phyloP scores from a whole-genome alignment of 1,140 invertebrate species.

The Zaprionus capensis region DNA sequence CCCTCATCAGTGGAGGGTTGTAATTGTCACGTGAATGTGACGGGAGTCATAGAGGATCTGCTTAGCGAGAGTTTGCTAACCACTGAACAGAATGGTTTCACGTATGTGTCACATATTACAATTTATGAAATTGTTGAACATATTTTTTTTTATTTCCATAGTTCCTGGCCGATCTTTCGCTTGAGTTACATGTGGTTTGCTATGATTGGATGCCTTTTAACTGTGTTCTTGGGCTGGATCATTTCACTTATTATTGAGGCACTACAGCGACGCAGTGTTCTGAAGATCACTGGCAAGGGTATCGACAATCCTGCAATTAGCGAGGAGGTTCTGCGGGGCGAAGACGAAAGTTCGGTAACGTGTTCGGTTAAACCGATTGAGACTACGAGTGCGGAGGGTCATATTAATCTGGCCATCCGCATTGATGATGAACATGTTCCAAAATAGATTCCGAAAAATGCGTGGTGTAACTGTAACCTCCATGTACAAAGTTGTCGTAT shows the following conservation, averaged over 20 bases:
- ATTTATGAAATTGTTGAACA: background rate
- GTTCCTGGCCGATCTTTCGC: constrained; percentile 86
- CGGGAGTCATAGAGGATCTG: constrained; percentile 49
- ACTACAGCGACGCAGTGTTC: constrained; percentile 68
- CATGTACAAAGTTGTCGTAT: constrained; percentile 66
- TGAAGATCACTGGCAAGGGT: constrained; percentile 84
- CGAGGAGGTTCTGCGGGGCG: constrained; percentile 60
- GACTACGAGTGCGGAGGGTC: constrained; percentile 44
- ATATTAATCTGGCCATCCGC: constrained; percentile 74
- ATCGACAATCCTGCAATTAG: constrained; percentile 79
- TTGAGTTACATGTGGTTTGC: constrained; percentile 89
- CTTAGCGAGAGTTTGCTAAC: constrained; percentile 45
- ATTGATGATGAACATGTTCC: constrained; percentile 65
- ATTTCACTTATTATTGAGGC: constrained; percentile 89
- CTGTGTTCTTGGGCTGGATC: constrained; percentile 89
- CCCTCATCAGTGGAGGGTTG: constrained; percentile 84
- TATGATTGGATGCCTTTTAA: constrained; percentile 89
- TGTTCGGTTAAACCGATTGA: constrained; percentile 36
- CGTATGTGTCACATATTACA: constrained; percentile 52
- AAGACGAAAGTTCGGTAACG: constrained; percentile 49
- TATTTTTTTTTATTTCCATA: constrained; percentile 19
- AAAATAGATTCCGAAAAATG: constrained; percentile 31
- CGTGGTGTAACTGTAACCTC: constrained; percentile 57
- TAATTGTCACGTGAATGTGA: constrained; percentile 84
- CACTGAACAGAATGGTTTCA: constrained; percentile 49